phyloP scores from a whole-genome alignment of 2,888 invertebrate species.

The Drosophila anceps region DNA sequence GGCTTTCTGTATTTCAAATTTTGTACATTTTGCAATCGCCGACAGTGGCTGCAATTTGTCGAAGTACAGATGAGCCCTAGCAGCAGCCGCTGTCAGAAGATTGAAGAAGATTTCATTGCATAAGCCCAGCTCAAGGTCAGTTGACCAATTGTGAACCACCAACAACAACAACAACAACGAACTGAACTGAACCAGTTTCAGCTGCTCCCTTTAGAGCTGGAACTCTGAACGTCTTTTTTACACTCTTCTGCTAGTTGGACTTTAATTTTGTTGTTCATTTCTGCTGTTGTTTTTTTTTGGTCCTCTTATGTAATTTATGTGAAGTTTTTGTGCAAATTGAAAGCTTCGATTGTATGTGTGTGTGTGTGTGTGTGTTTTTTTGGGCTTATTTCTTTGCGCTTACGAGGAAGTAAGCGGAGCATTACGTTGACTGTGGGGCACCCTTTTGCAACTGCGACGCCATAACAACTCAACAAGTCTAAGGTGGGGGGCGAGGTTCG shows the following conservation, averaged over 20 bases:
- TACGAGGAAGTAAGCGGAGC: conserved; percentile 77
- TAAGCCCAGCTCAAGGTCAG: conserved; percentile 67
- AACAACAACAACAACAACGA: not conserved
- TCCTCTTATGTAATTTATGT: conserved; percentile 75
- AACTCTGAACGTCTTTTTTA: conserved; percentile 1
- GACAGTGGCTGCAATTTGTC: conserved; percentile 38
- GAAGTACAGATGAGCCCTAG: conserved; percentile 23
- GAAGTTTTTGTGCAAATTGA: conserved; percentile 80
- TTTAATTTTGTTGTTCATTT: conserved; percentile 42
- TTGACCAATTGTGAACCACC: conserved; percentile 55
- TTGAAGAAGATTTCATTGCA: conserved; percentile 50
- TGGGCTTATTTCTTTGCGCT: conserved; percentile 24
- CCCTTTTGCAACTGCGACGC: conserved; percentile 63
- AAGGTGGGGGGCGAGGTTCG: not conserved
- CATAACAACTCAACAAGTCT: conserved; percentile 50
- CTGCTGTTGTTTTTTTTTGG: conserved; percentile 33
- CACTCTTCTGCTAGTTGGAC: conserved; percentile 18
- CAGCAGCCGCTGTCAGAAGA: conserved; percentile 17
- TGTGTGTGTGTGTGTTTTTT: conserved; percentile 22
- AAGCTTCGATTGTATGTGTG: conserved; percentile 61
- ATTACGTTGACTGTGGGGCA: conserved; percentile 72
- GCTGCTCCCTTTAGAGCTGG: conserved; percentile 46
- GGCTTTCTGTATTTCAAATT: conserved; percentile 39
- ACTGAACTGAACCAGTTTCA: conserved; percentile 46
- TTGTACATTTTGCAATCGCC: conserved; percentile 50